Evolutionary conservation across 1,140 invertebrate genomes (phyloP).

Genomic region (Anastrepha obliqua): DNA sequence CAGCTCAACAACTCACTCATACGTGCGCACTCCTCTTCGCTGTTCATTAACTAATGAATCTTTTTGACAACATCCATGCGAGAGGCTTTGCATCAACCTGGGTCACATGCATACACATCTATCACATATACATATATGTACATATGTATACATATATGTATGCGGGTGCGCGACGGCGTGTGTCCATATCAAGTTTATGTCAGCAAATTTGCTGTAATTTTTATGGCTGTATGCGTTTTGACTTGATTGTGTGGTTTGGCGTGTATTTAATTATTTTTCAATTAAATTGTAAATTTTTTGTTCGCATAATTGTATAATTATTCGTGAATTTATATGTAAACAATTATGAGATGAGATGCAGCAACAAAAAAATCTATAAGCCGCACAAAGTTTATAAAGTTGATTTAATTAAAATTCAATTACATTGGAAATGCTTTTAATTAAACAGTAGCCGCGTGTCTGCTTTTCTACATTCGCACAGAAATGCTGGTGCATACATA

Average conservation of each 20-base stretch:
- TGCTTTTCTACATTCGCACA: constrained; percentile 1
- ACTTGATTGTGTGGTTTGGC: constrained; percentile 38
- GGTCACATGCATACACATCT: background rate
- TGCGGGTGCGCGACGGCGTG: background rate
- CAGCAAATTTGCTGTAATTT: background rate
- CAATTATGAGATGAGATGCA: constrained; percentile 4
- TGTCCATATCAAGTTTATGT: background rate
- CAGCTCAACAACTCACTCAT: background rate
- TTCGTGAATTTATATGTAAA: constrained; percentile 32
- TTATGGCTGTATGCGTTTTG: background rate
- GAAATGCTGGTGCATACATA: background rate
- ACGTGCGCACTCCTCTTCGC: background rate
- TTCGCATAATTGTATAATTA: constrained; percentile 52
- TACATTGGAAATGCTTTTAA: constrained; percentile 45
- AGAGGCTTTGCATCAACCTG: background rate
- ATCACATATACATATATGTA: background rate
- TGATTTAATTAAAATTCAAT: constrained; percentile 54
- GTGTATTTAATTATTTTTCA: constrained; percentile 58
- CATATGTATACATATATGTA: background rate
- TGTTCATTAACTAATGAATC: background rate
- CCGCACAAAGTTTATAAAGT: constrained; percentile 25
- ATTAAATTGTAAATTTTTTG: constrained; percentile 58
- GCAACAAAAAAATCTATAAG: background rate
- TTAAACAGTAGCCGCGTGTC: constrained; percentile 31
- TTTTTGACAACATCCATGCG: background rate